Evolutionary conservation across 2,888 invertebrate genomes (phyloP).

Genomic region (Ariolimax columbianus): DNA sequence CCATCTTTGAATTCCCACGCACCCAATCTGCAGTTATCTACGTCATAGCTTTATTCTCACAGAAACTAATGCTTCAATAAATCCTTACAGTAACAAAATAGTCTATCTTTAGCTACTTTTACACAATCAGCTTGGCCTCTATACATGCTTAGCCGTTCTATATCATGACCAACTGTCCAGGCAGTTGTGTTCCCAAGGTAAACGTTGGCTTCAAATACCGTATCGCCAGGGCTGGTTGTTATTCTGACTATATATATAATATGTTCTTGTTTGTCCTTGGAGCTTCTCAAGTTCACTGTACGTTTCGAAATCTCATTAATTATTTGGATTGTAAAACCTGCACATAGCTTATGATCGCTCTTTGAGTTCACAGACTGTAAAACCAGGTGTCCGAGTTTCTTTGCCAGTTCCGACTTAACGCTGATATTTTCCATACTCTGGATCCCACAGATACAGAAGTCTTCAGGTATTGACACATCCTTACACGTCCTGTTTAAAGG

Average conservation of each 20-base stretch:
- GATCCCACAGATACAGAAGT: slow-evolving; percentile 84
- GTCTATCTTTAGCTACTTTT: slow-evolving; percentile 70
- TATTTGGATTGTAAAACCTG: slow-evolving; percentile 82
- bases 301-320: slow-evolving; percentile 84
- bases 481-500: not conserved
- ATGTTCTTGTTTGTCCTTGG: slow-evolving; percentile 54
- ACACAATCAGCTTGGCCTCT: slow-evolving; percentile 7
- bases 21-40: too few species aligned
- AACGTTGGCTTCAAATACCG: slow-evolving; percentile 89
- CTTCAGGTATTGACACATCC: slow-evolving; percentile 88
- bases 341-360: slow-evolving; percentile 60
- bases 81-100: slow-evolving; percentile 77
- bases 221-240: slow-evolving; percentile 84
- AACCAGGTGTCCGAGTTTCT: slow-evolving; percentile 82
- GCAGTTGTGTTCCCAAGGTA: slow-evolving; percentile 84
- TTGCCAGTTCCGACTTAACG: slow-evolving; percentile 80
- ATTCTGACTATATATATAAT: slow-evolving; percentile 82
- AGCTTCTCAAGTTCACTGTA: slow-evolving; percentile 54
- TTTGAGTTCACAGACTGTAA: slow-evolving; percentile 85
- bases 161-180: slow-evolving; percentile 83
- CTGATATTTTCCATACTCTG: slow-evolving; percentile 55
- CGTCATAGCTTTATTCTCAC: too few species aligned
- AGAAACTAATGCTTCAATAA: too few species aligned
- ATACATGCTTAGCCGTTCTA: slow-evolving; percentile 71
- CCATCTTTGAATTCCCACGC: too few species aligned